Conservation (phyloP, 2,797 vertebrate genomes). For the Cephalopachus bancanus region DNA sequence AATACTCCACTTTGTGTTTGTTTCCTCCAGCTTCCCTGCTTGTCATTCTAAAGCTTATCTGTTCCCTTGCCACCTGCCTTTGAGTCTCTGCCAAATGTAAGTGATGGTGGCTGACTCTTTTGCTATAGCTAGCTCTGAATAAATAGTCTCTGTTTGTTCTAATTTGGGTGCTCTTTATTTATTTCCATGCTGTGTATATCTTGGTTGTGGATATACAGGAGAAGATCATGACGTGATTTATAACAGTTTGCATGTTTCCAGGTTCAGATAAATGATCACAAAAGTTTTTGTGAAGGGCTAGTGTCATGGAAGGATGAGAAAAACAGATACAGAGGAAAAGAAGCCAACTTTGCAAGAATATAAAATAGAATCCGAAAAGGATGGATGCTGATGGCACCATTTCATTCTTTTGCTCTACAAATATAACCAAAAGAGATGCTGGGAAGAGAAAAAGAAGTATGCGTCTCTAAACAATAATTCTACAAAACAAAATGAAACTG, state of each 20-base stretch:
- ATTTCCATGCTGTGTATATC: not conserved
- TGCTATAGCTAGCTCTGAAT: not conserved
- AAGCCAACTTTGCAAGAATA: not conserved
- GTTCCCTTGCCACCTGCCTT: not conserved
- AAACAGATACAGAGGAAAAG: not conserved
- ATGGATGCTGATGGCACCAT: not conserved
- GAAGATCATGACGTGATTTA: not conserved
- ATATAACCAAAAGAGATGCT: not conserved
- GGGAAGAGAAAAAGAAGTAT: not conserved
- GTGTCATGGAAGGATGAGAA: not conserved
- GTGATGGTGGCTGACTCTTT: not conserved
- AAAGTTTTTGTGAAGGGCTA: not conserved
- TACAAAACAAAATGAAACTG: not conserved
- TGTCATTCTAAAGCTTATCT: not conserved
- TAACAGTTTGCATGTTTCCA: not conserved
- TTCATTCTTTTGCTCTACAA: not conserved
- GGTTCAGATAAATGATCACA: not conserved
- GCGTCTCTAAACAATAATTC: not conserved
- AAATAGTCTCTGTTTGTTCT: not conserved
- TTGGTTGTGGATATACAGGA: not conserved
- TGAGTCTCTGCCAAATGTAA: not conserved
- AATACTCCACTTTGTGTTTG: not conserved
- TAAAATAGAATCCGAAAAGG: constrained; percentile 1
- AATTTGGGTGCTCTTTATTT: not conserved
- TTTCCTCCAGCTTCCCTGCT: not conserved